Evolutionary conservation across 2,888 invertebrate genomes (phyloP), one percentile per base, ranked within the genome.

Genomic region (Drymonia ruficornis): DNA sequence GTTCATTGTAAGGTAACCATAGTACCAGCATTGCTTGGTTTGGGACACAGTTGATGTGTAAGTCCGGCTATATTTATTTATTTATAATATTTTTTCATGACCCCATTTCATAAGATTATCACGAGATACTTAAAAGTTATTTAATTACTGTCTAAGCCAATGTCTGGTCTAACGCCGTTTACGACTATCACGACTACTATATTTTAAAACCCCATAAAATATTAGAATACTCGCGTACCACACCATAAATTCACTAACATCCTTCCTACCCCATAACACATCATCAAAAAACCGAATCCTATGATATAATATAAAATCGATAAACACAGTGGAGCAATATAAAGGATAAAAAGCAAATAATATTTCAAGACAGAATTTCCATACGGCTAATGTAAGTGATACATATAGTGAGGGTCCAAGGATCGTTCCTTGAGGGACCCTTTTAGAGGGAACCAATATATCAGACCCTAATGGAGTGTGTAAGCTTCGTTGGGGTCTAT

Each of bases 381-480:
- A 88, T 89, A 86, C 78, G 80, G 78, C 85, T 87, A 87, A 88
- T 89, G 84, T 83, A 86, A 81, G 80, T 84, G 81, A 86, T 87
- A 84, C 76, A 80, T 82, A 83, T 76, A 83, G 77, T 73, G 79
- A 80, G 79, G 87, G 87, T 68, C 84, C 81, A 70, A 85, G 81
- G 78, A 83, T 76, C 74, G 83, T 74, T 85, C 84, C 87, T 87
- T 86, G 84, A 69, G 84, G 81, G 85, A 90, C 88, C 87, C 90
- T 90, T 90, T 90, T 90, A 89, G 87, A 83, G 81, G 80, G 76
- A 67, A 77, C 84, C 80, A 78, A 91, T 91, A 91, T 90, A 91
- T 91, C 90, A 91, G 86, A 70, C 70, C 84, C 74, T 90, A 91
- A 91, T 90, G 90, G 89, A 87, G 84, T 87, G 83, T 83, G 80